Evolutionary conservation across 53 echinoderm and acorn worm genomes (phyloP), one percentile per base, ranked within the genome.

Genomic region (Luidia sarsii): DNA sequence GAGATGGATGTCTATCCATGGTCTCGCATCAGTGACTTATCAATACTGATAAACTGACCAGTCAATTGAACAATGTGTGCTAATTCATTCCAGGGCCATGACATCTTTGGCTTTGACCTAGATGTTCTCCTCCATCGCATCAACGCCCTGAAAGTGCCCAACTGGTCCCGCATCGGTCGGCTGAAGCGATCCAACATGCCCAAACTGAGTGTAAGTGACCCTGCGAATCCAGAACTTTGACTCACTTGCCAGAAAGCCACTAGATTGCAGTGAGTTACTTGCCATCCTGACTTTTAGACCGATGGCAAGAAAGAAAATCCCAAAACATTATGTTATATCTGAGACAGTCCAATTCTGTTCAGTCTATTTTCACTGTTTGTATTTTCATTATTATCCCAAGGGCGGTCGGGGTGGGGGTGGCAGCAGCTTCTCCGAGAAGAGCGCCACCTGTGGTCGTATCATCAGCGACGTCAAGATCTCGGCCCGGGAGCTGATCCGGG

Each of bases 381-480:
- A n/a, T n/a, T n/a, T n/a, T n/a, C n/a, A n/a, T n/a, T n/a, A 32
- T 60, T 9, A 7, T 63, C 19, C 35, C 36, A 18, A 77, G 77
- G 61, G 77, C 1, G 48, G 77, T n/a, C 61, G 61, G 6, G 55
- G 88, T 18, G 97, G 97, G 10, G 89, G 87, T 51, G 86, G 86
- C 3, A 82, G 93, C 19, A 79, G 84, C 7, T 99, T 89, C 71
- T 63, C 94, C 0, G 99, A 99, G 69, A 99, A 91, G 91, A 99
- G 84, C 39, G 94, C 99, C 22, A 89, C 99, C 0, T 94, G 99
- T 43, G 99, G 99, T 15, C 93, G 99, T 29, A 83, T 99, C 68
- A 72, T 99, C 61, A 88, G 93, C 30, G 99, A 99, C 70, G 89
- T 99, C 79, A 94, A 99, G 82, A 91, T 99, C 45, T 99, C 99